Conservation (phyloP, 2,797 vertebrate species). For the Myripristis murdjan region DNA sequence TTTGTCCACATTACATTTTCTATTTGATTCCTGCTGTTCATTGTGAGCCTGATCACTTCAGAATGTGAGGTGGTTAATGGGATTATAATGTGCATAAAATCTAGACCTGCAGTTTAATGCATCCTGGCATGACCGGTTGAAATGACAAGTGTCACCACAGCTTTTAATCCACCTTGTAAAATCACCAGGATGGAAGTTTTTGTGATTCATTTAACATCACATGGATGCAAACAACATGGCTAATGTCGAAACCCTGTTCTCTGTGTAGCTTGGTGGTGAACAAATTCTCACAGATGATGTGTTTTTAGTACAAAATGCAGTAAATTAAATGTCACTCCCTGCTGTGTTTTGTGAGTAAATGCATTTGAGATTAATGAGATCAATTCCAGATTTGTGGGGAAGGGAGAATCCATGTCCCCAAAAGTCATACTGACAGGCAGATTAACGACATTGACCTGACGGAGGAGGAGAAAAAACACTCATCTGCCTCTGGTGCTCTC, state of each 20-base stretch:
- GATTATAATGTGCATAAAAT: too few relatives aligned
- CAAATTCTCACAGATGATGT: conserved; percentile 25
- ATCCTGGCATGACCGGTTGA: not conserved
- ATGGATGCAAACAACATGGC: conserved; percentile 4
- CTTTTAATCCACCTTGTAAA: conserved; percentile 31
- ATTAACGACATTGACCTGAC: conserved; percentile 60
- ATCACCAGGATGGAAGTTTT: conserved; percentile 12
- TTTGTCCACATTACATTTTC: too few relatives aligned
- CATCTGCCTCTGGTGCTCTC: conserved; percentile 12
- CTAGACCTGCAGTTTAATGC: too few relatives aligned
- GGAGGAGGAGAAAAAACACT: conserved; percentile 19
- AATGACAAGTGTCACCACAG: conserved; percentile 17
- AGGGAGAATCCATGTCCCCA: conserved; percentile 69
- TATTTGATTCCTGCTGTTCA: too few relatives aligned
- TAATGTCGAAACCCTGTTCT: conserved; percentile 5
- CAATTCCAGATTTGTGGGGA: conserved; percentile 77
- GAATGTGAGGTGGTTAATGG: too few relatives aligned
- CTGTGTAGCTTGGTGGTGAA: conserved; percentile 16
- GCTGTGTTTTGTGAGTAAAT: conserved; percentile 66
- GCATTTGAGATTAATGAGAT: conserved; percentile 76
- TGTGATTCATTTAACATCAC: conserved; percentile 8
- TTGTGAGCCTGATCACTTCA: too few relatives aligned
- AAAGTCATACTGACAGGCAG: conserved; percentile 72
- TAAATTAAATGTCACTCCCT: conserved; percentile 68
- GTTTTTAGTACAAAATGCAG: conserved; percentile 49